These are phyloP conservation scores for Diarsia rubi DNA, from an alignment of 2,888 invertebrate species.

Conservation along the genomic window DNA sequence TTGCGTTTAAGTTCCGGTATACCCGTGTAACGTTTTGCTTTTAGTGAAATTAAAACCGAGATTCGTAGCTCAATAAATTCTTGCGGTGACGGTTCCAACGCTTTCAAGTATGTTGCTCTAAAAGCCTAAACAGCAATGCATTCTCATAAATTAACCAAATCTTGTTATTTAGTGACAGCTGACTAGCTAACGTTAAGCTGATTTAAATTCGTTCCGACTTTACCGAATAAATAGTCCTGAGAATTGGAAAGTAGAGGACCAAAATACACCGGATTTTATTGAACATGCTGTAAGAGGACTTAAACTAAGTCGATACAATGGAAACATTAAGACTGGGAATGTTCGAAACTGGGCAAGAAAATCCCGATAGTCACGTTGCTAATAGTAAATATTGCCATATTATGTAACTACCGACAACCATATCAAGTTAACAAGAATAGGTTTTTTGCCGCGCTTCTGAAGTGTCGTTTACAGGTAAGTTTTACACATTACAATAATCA, in stretches of 20 bases:
- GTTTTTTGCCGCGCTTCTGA: background rate
- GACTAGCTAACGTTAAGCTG: constrained; percentile 38
- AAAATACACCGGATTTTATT: constrained; percentile 18
- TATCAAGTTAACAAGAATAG: background rate
- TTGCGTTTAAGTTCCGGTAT: constrained; percentile 59
- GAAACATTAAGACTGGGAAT: background rate
- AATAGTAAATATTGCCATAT: background rate
- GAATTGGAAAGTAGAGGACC: constrained; percentile 13
- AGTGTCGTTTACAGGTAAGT: background rate
- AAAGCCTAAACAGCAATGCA: constrained; percentile 18
- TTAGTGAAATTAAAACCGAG: constrained; percentile 52
- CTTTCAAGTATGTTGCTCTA: constrained; percentile 29
- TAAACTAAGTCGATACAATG: background rate
- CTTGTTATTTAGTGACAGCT: constrained; percentile 44
- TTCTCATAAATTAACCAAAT: constrained; percentile 42
- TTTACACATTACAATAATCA: constrained; percentile 23
- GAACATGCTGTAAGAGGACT: background rate
- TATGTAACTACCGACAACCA: background rate
- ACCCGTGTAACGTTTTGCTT: constrained; percentile 37
- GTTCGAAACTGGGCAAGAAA: background rate
- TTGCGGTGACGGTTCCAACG: constrained; percentile 26
- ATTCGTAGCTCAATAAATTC: constrained; percentile 42
- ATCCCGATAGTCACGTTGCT: background rate
- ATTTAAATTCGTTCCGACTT: constrained; percentile 29
- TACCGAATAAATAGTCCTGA: constrained; percentile 5